Evolutionary conservation across 2,797 vertebrate genomes (phyloP).

Genomic region (Acanthopagrus latus): DNA sequence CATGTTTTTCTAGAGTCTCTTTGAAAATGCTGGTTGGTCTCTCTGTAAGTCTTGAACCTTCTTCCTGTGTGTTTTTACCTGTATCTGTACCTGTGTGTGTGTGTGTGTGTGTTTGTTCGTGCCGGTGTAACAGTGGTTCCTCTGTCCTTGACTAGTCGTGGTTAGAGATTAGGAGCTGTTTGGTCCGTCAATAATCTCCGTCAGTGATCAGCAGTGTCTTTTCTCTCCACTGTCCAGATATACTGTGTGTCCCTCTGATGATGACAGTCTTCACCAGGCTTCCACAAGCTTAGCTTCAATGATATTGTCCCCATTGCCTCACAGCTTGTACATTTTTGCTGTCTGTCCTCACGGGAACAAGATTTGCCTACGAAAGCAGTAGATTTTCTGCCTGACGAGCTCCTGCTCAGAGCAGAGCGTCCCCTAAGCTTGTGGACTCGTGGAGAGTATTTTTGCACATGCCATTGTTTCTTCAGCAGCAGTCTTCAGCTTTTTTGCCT

Average conservation of each 20-base stretch:
- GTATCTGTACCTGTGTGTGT: slow-evolving; percentile 67
- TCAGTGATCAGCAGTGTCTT: slow-evolving; percentile 67
- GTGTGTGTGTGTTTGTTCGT: slow-evolving; percentile 50
- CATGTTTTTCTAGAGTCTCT: slow-evolving; percentile 38
- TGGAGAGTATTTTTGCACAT: slow-evolving; percentile 83
- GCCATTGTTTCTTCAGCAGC: slow-evolving; percentile 80
- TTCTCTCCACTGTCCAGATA: slow-evolving; percentile 50
- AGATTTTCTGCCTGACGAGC: slow-evolving; percentile 27
- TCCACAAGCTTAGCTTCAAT: slow-evolving; percentile 69
- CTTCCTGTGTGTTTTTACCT: slow-evolving; percentile 59
- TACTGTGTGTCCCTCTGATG: slow-evolving; percentile 20
- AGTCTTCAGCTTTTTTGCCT: slow-evolving; percentile 80
- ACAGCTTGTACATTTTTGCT: slow-evolving; percentile 58
- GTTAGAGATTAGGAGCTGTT: slow-evolving; percentile 67
- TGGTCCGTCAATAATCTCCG: slow-evolving; percentile 55
- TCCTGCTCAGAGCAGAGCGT: slow-evolving; percentile 28
- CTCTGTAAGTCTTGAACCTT: slow-evolving; percentile 48
- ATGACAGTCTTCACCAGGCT: slow-evolving; percentile 55
- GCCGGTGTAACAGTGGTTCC: slow-evolving; percentile 51
- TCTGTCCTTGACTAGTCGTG: slow-evolving; percentile 60
- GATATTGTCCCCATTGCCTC: slow-evolving; percentile 3
- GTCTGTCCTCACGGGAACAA: slow-evolving; percentile 48
- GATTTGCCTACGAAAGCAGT: slow-evolving; percentile 39
- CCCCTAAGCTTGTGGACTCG: slow-evolving; percentile 74
- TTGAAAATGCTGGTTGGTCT: slow-evolving; percentile 48